Conservation (phyloP, 2,113 vertebrate genomes). For the Tragelaphus buxtoni region DNA sequence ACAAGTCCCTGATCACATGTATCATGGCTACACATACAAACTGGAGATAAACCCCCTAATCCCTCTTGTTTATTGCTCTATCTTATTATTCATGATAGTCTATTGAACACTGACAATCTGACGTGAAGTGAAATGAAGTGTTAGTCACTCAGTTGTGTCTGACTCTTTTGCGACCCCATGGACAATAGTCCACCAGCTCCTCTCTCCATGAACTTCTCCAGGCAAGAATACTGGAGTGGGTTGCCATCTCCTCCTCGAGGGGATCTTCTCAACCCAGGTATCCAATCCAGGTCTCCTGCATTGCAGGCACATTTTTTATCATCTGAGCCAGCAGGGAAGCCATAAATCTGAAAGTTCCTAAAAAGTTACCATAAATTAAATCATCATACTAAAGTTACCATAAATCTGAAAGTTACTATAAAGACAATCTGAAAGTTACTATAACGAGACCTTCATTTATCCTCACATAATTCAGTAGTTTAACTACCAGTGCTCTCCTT, state of each 20-base stretch:
- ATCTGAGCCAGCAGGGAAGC: neutral
- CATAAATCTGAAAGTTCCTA: neutral
- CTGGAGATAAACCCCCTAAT: neutral
- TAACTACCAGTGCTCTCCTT: neutral
- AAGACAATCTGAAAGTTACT: neutral
- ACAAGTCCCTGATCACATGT: neutral
- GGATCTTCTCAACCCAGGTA: neutral
- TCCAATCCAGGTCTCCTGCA: neutral
- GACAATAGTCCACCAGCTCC: fast-evolving
- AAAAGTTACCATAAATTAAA: neutral
- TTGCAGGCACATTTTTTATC: neutral
- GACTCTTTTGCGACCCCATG: fast-evolving
- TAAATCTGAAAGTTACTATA: neutral
- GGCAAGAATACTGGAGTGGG: neutral
- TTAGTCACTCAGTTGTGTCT: neutral
- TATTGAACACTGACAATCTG: neutral
- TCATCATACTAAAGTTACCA: neutral
- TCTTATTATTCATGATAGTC: neutral
- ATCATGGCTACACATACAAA: neutral
- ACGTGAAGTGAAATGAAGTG: neutral
- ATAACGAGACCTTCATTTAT: neutral
- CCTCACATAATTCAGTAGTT: neutral
- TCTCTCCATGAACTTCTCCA: neutral
- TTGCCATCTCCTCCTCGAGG: neutral
- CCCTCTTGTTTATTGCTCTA: neutral